phyloP scores from a whole-genome alignment of 53 echinoderm and acorn worm species.

The Apostichopus leukothele region DNA sequence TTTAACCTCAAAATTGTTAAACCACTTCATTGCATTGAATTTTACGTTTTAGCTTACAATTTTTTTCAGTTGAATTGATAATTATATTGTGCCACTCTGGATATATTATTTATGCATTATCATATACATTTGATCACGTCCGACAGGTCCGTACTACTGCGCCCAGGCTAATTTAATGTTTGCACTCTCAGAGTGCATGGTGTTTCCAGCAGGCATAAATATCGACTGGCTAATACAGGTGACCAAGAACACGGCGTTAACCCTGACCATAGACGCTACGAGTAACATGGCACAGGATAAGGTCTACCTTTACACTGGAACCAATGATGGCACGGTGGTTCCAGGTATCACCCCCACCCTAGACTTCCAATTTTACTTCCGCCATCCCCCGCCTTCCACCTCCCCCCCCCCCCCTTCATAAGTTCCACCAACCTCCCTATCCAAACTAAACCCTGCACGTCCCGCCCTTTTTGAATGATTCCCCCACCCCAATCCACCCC shows the following conservation, averaged over 20 bases:
- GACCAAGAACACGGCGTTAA: constrained; percentile 38
- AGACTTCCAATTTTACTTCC: no score
- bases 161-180: constrained; percentile 46
- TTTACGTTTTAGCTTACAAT: not conserved
- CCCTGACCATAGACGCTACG: constrained; percentile 57
- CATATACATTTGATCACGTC: no score
- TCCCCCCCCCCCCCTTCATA: no score
- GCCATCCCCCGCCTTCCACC: no score
- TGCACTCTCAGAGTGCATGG: constrained; percentile 52
- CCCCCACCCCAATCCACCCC: no score
- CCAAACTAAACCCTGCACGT: no score
- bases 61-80: not conserved
- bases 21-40: not conserved
- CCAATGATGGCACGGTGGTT: constrained; percentile 53
- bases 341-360: constrained; percentile 46
- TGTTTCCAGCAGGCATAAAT: constrained; percentile 35
- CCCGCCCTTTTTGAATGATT: no score
- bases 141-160: constrained; percentile 75
- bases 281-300: constrained; percentile 52
- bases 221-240: constrained; percentile 32
- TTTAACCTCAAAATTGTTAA: not conserved
- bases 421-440: no score
- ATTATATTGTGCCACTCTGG: not conserved
- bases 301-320: constrained; percentile 71
- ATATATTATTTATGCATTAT: not conserved